Evolutionary conservation across 2,888 invertebrate genomes (phyloP).

Genomic region (Spisula solida): DNA sequence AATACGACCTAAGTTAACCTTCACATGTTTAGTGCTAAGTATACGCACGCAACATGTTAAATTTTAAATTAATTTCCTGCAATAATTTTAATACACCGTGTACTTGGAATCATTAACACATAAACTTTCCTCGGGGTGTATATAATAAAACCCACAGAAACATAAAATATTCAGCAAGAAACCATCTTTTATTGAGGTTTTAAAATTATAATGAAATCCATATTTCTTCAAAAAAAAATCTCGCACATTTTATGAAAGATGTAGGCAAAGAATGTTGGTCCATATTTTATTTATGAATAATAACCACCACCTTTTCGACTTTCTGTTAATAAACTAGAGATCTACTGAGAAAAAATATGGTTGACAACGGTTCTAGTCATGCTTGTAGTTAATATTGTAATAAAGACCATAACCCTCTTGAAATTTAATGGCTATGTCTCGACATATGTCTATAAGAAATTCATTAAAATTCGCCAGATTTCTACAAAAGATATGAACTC

Average conservation of each 20-base stretch:
- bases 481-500: background rate
- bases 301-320: background rate
- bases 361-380: background rate
- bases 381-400: background rate
- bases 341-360: background rate
- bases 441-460: constrained; percentile 3
- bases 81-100: background rate
- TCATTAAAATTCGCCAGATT: background rate
- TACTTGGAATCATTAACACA: background rate
- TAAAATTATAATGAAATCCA: background rate
- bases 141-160: background rate
- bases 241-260: background rate
- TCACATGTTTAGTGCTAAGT: background rate
- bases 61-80: constrained; percentile 2
- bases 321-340: too few relatives aligned
- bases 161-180: background rate
- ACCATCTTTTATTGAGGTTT: constrained; percentile 16
- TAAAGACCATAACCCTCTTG: background rate
- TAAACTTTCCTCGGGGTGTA: background rate
- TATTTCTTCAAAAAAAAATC: background rate
- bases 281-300: background rate
- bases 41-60: background rate
- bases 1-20: background rate
- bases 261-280: background rate
- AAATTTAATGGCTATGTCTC: constrained; percentile 13